phyloP scores from a whole-genome alignment of 2,888 invertebrate species.

The Coremacera marginata region DNA sequence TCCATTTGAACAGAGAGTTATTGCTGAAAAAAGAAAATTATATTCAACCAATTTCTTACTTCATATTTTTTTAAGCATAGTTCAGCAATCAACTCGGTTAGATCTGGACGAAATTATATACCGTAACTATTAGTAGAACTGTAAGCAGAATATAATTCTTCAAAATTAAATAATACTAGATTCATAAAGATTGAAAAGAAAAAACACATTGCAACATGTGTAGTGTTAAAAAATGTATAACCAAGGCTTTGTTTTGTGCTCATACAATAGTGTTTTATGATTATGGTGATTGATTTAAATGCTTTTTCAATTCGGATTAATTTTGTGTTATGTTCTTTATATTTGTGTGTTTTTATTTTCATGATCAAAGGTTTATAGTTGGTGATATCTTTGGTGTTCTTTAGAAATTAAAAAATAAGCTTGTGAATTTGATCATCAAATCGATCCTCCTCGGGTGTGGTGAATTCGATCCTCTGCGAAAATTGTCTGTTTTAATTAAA shows the following conservation, averaged over 20 bases:
- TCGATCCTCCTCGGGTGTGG: not conserved
- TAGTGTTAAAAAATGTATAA: not conserved
- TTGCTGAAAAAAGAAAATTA: too few relatives aligned
- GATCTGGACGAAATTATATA: too few relatives aligned
- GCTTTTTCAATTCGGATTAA: not conserved
- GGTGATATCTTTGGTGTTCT: not conserved
- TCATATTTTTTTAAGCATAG: too few relatives aligned
- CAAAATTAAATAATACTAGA: not conserved
- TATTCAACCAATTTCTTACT: too few relatives aligned
- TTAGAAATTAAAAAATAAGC: not conserved
- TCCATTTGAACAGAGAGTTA: too few relatives aligned
- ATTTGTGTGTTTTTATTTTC: slow-evolving; percentile 12
- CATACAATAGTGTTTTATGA: not conserved
- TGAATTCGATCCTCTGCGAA: not conserved
- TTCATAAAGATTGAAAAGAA: not conserved
- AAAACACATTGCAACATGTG: slow-evolving; percentile 2
- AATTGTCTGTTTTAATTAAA: not conserved
- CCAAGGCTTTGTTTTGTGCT: not conserved
- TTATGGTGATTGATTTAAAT: not conserved
- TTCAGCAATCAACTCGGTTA: too few relatives aligned
- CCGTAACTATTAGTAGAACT: not conserved
- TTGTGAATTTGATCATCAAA: too few relatives aligned
- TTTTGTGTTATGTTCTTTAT: not conserved
- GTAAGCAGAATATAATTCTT: not conserved
- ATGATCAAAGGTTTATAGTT: slow-evolving; percentile 7